Conservation (phyloP, 1,140 invertebrate species). For the Phenacoccus solenopsis region DNA sequence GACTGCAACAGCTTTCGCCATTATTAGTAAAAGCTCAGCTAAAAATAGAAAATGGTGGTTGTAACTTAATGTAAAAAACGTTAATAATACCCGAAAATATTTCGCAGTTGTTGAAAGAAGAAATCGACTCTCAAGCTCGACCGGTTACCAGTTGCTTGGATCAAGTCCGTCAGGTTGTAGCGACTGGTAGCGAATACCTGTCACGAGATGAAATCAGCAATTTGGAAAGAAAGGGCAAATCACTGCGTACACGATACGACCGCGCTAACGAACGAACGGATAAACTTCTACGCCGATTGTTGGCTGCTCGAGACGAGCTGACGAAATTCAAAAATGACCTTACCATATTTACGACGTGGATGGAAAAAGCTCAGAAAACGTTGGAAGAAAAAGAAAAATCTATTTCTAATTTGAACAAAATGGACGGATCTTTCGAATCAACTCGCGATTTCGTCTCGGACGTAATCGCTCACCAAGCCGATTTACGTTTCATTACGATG, state of each 20-base stretch:
- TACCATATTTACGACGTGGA: conserved; percentile 69
- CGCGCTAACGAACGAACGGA: conserved; percentile 64
- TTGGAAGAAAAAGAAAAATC: conserved; percentile 78
- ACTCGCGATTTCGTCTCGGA: conserved; percentile 82
- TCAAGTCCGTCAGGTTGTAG: conserved; percentile 78
- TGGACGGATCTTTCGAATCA: conserved; percentile 55
- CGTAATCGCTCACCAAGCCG: conserved; percentile 87
- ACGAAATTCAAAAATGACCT: conserved; percentile 72
- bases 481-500: conserved; percentile 87
- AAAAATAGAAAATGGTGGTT: no score
- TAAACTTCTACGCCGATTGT: conserved; percentile 58
- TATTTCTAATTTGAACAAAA: conserved; percentile 59
- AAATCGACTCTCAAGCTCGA: conserved; percentile 73
- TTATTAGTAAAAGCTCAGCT: no score
- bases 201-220: conserved; percentile 76
- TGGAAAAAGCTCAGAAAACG: conserved; percentile 60
- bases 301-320: conserved; percentile 71
- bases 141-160: conserved; percentile 76
- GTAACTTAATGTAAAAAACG: no score
- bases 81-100: no score
- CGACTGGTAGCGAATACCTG: conserved; percentile 77
- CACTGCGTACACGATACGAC: conserved; percentile 71
- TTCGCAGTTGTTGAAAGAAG: conserved; percentile 72
- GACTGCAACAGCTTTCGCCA: no score
- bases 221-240: conserved; percentile 69